Conservation (phyloP, 2,113 vertebrate species). For the Myrmecobius fasciatus region DNA sequence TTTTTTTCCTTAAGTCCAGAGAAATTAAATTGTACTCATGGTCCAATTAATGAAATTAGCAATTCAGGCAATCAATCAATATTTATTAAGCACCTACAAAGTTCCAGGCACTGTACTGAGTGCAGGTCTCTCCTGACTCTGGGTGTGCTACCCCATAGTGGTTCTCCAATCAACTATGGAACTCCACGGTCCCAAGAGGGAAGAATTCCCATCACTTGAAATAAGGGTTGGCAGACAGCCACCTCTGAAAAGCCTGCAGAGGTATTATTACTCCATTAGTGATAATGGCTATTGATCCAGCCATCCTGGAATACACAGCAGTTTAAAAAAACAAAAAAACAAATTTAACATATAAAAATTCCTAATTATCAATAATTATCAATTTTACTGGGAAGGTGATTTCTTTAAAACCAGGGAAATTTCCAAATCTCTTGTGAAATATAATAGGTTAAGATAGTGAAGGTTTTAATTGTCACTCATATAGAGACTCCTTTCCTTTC, state of each 20-base stretch:
- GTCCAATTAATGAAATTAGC: background rate
- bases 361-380: constrained; percentile 32
- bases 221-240: constrained; percentile 69
- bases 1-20: background rate
- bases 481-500: background rate
- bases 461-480: background rate
- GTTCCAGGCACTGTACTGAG: background rate
- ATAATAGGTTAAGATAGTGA: background rate
- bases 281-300: constrained; percentile 81
- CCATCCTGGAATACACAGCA: background rate
- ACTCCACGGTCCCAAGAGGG: background rate
- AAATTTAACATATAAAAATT: constrained; percentile 23
- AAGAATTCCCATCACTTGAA: constrained; percentile 4
- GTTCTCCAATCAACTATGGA: background rate
- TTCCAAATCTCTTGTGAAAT: background rate
- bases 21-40: background rate
- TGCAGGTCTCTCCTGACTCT: background rate
- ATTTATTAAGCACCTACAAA: background rate
- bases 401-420: constrained; percentile 18
- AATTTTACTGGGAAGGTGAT: constrained; percentile 9
- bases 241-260: constrained; percentile 54
- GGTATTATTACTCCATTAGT: constrained; percentile 57
- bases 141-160: background rate
- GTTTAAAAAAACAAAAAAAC: background rate
- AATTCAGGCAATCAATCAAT: background rate